These are phyloP conservation scores for Willowsia nigromaculata DNA, from an alignment of 2,888 invertebrate genomes.

Conservation along the genomic window DNA sequence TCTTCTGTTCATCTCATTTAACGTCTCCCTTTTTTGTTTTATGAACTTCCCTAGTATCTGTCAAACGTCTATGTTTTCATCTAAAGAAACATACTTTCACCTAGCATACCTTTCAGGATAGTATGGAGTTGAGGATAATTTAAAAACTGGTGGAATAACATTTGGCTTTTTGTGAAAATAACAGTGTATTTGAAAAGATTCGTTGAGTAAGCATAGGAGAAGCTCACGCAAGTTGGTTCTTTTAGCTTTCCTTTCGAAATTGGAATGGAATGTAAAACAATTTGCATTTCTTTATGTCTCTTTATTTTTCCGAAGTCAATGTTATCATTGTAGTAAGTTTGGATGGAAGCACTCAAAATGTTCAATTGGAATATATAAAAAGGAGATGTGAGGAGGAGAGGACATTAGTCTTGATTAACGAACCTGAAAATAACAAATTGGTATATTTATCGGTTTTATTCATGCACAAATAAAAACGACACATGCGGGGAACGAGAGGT, in stretches of 20 bases:
- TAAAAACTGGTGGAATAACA: constrained; percentile 69
- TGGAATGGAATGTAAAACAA: constrained; percentile 30
- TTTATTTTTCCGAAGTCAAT: neutral
- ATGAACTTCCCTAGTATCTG: constrained; percentile 1
- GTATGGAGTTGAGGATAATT: constrained; percentile 46
- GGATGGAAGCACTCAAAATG: neutral
- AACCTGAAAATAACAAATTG: constrained; percentile 68
- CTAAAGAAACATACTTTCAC: neutral
- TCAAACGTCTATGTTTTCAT: neutral
- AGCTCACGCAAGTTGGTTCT: neutral
- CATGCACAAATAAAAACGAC: constrained; percentile 56
- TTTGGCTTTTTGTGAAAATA: constrained; percentile 60
- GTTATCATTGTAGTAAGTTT: neutral
- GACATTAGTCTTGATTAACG: constrained; percentile 70
- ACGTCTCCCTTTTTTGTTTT: neutral
- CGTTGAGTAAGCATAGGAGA: neutral
- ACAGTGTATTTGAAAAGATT: constrained; percentile 2
- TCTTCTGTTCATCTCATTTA: neutral
- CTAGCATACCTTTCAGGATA: neutral
- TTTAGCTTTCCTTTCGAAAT: neutral
- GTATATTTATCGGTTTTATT: constrained; percentile 64
- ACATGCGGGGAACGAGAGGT: neutral
- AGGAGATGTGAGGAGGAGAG: neutral
- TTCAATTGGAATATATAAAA: neutral
- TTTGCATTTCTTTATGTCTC: neutral